A percentile compares a stretch with the other conserved stretches of the same genome.
Conservation (phyloP, 2,797 vertebrate genomes). For the Nyctalus aviator region DNA sequence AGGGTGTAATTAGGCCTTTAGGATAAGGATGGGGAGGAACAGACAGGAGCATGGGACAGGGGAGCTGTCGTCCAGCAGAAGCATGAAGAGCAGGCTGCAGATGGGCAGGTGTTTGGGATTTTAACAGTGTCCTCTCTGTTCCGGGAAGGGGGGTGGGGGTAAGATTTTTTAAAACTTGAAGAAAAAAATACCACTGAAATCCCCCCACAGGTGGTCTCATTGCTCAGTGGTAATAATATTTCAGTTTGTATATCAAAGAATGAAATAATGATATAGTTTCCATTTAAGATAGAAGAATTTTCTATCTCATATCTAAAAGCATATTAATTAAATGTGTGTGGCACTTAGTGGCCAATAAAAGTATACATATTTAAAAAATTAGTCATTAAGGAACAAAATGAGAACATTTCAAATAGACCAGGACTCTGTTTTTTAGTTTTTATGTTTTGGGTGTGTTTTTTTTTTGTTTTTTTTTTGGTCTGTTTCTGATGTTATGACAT, state of each 20-base stretch:
- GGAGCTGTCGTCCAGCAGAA: not conserved
- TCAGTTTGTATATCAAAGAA: not conserved
- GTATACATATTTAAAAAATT: not conserved
- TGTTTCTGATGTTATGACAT: not conserved
- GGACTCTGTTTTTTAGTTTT: not conserved
- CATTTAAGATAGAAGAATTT: not conserved
- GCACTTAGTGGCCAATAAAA: not conserved
- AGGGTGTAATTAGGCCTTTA: conserved; percentile 30
- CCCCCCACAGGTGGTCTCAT: not conserved
- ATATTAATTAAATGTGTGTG: not conserved
- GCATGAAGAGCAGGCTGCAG: not conserved
- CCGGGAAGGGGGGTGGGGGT: too few species aligned
- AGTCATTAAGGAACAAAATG: not conserved
- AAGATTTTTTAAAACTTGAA: not conserved
- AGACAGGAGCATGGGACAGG: not conserved
- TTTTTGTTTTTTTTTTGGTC: not conserved
- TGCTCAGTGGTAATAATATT: not conserved
- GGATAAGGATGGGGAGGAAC: not conserved
- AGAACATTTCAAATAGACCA: not conserved
- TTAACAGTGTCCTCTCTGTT: not conserved
- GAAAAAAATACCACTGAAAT: not conserved
- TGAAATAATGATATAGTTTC: not conserved
- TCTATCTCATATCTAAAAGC: not conserved
- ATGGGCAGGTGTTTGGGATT: not conserved
- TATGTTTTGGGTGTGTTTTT: too few species aligned